phyloP scores from a whole-genome alignment of 2,888 invertebrate species.

The Disparrhopalites patrizii region DNA sequence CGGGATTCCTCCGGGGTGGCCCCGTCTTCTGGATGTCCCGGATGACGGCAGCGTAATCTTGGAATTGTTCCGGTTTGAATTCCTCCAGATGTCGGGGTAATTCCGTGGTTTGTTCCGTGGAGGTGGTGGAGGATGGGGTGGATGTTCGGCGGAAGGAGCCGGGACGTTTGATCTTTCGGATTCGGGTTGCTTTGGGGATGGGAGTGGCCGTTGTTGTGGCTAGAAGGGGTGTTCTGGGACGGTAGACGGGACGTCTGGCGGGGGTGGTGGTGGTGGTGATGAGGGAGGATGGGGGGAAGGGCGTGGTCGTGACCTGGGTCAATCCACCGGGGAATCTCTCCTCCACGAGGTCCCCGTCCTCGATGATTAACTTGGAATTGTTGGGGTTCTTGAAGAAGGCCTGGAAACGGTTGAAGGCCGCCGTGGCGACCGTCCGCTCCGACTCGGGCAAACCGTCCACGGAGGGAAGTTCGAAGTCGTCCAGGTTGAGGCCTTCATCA shows the following conservation, averaged over 20 bases:
- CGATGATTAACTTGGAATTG: constrained; percentile 25
- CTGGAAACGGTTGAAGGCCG: constrained; percentile 46
- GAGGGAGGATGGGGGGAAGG: constrained; percentile 1
- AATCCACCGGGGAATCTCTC: neutral
- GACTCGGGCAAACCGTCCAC: constrained; percentile 33
- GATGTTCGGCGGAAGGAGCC: constrained; percentile 14
- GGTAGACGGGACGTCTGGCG: constrained; percentile 5
- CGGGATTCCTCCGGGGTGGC: neutral
- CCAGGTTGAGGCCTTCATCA: constrained; percentile 46
- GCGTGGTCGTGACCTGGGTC: constrained; percentile 8
- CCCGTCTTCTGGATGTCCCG: constrained; percentile 13
- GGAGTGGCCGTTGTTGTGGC: neutral
- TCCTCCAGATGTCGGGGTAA: neutral
- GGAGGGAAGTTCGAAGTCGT: constrained; percentile 43
- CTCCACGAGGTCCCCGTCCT: constrained; percentile 22
- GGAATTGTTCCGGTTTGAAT: constrained; percentile 23
- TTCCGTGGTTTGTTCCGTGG: neutral
- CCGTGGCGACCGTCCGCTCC: constrained; percentile 44
- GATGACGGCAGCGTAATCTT: constrained; percentile 25
- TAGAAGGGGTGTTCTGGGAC: constrained; percentile 10
- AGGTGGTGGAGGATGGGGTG: neutral
- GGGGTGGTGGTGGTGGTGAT: neutral
- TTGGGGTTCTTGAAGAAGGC: constrained; percentile 41
- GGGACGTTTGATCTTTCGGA: constrained; percentile 17
- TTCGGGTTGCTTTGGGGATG: neutral